phyloP scores from a whole-genome alignment of 2,113 vertebrate genomes.

The Turnix velox region DNA sequence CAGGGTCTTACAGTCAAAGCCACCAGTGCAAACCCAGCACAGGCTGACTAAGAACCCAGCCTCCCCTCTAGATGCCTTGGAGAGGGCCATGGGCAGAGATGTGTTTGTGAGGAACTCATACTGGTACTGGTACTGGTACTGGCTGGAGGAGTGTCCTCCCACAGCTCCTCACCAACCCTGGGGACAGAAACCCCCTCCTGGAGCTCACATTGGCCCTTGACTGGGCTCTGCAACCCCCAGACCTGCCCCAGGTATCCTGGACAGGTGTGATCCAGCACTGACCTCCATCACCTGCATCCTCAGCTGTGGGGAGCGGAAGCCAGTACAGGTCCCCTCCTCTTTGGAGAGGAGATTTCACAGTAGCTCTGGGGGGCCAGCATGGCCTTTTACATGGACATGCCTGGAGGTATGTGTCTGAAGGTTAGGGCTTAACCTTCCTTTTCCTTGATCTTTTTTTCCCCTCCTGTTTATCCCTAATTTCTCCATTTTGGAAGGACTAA shows the following conservation, averaged over 20 bases:
- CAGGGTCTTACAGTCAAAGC: not conserved
- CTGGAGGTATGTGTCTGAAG: not conserved
- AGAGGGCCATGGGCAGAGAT: not conserved
- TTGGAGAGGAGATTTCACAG: not conserved
- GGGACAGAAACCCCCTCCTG: not conserved
- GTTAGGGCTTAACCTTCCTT: not conserved
- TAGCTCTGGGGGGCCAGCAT: not conserved
- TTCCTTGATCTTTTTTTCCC: not conserved
- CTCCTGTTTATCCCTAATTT: not conserved
- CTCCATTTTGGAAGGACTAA: not conserved
- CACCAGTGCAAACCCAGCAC: not conserved
- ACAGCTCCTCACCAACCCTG: not conserved
- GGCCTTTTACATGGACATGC: too few species aligned
- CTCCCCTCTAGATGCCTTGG: not conserved
- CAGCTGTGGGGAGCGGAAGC: not conserved
- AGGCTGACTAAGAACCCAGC: not conserved
- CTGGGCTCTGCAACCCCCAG: not conserved
- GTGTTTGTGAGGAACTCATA: too few species aligned
- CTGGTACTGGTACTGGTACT: too few species aligned
- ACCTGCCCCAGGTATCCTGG: not conserved
- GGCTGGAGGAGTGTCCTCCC: not conserved
- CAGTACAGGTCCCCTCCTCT: not conserved
- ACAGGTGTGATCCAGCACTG: not conserved
- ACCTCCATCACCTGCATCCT: not conserved
- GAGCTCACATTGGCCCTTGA: fast-evolving